Evolutionary conservation across 2,113 vertebrate genomes (phyloP).

Genomic region (Muscicapa adusta): DNA sequence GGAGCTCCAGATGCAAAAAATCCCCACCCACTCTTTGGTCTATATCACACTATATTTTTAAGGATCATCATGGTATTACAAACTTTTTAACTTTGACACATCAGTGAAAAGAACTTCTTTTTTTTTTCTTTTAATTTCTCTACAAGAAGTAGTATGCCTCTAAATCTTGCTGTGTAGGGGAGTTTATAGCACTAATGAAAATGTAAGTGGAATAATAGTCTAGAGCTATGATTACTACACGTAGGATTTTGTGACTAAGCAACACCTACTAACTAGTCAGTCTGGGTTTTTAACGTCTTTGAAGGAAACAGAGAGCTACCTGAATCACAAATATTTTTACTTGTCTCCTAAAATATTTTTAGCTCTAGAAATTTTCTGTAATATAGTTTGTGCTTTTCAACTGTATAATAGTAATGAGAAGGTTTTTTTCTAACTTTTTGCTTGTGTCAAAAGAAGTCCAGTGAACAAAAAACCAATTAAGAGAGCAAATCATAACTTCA

Average conservation of each 20-base stretch:
- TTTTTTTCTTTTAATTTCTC: not conserved
- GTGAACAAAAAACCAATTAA: not conserved
- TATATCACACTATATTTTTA: not conserved
- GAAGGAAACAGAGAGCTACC: constrained; percentile 30
- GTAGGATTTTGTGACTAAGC: constrained; percentile 47
- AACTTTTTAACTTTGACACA: not conserved
- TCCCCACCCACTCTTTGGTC: rapidly evolving
- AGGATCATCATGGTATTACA: not conserved
- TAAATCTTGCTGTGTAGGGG: not conserved
- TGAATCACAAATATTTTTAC: constrained; percentile 26
- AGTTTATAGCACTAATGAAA: constrained; percentile 16
- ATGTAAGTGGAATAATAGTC: constrained; percentile 2
- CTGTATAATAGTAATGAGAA: not conserved
- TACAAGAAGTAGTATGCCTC: not conserved
- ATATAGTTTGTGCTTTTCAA: not conserved
- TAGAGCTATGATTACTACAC: not conserved
- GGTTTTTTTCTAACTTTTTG: not conserved
- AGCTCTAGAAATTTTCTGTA: not conserved
- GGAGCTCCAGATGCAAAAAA: not conserved
- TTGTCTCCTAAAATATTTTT: not conserved
- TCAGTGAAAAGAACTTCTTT: not conserved
- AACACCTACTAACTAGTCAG: constrained; percentile 18
- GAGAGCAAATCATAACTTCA: not conserved
- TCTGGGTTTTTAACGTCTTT: constrained; percentile 15
- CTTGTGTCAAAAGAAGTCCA: not conserved